Conservation (phyloP, 92 coral and sea anemone genomes). For the Palythoa heliodiscus region DNA sequence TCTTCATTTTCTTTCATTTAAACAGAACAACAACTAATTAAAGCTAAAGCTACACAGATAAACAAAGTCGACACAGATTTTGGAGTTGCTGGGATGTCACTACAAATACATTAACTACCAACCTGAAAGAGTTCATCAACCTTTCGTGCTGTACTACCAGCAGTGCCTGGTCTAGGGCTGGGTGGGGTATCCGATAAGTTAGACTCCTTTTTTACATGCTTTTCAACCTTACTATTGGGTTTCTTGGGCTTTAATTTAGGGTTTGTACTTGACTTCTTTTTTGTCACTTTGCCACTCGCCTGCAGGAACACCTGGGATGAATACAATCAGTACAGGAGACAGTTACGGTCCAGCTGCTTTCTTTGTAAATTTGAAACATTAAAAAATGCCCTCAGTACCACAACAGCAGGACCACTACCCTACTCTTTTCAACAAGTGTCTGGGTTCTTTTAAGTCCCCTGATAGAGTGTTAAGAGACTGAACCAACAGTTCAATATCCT, state of each 20-base stretch:
- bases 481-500: too few species aligned
- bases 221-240: slow-evolving; percentile 37
- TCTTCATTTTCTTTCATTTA: too few species aligned
- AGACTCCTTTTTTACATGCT: slow-evolving; percentile 29
- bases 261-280: slow-evolving; percentile 65
- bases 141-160: slow-evolving; percentile 83
- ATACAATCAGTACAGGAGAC: background rate
- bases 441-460: too few species aligned
- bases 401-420: too few species aligned
- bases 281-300: slow-evolving; percentile 90
- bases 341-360: background rate
- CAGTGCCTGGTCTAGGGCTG: slow-evolving; percentile 73
- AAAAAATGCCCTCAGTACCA: background rate
- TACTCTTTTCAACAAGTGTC: too few species aligned
- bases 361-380: background rate
- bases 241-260: slow-evolving; percentile 52
- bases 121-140: slow-evolving; percentile 97
- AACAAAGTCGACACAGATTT: too few species aligned
- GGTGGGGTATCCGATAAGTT: slow-evolving; percentile 41
- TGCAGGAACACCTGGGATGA: slow-evolving; percentile 77
- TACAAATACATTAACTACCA: background rate
- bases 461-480: too few species aligned
- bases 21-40: too few species aligned
- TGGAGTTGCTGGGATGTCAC: too few species aligned
- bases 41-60: too few species aligned